These are phyloP conservation scores for Drosophila flavopinicola DNA, from an alignment of 2,888 invertebrate genomes.

Conservation along the genomic window DNA sequence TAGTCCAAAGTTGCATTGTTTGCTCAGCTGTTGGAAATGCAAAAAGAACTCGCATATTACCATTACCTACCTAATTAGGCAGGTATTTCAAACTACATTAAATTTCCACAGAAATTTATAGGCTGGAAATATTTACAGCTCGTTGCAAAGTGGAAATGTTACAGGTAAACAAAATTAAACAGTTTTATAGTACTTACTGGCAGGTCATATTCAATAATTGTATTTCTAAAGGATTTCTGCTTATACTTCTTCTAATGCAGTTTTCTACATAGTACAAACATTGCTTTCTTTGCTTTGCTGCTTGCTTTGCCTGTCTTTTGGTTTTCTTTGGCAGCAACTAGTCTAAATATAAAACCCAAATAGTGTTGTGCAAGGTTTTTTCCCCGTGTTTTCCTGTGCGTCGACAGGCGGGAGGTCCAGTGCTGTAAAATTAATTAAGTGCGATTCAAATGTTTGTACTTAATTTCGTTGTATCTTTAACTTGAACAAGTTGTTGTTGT, in stretches of 20 bases:
- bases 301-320: constrained; percentile 27
- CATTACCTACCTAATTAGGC: constrained; percentile 2
- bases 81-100: background rate
- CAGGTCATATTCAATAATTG: background rate
- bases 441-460: constrained; percentile 58
- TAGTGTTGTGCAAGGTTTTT: constrained; percentile 52
- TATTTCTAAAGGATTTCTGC: background rate
- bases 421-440: constrained; percentile 69
- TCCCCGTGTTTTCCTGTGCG: constrained; percentile 1
- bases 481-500: constrained; percentile 5
- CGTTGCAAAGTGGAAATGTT: background rate
- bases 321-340: constrained; percentile 38
- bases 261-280: background rate
- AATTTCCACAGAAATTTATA: background rate
- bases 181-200: no score
- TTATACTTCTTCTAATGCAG: no score
- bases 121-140: background rate
- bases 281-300: constrained; percentile 7
- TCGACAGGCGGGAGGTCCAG: constrained; percentile 25
- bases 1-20: constrained; percentile 9
- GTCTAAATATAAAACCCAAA: constrained; percentile 31
- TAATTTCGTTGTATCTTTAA: constrained; percentile 29
- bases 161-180: background rate
- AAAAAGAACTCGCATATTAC: background rate
- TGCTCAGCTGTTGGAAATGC: constrained; percentile 16